A percentile compares a stretch with the other conserved stretches of the same genome.
Conservation (phyloP, 1,140 invertebrate genomes). For the Drosophila pruinosa region DNA sequence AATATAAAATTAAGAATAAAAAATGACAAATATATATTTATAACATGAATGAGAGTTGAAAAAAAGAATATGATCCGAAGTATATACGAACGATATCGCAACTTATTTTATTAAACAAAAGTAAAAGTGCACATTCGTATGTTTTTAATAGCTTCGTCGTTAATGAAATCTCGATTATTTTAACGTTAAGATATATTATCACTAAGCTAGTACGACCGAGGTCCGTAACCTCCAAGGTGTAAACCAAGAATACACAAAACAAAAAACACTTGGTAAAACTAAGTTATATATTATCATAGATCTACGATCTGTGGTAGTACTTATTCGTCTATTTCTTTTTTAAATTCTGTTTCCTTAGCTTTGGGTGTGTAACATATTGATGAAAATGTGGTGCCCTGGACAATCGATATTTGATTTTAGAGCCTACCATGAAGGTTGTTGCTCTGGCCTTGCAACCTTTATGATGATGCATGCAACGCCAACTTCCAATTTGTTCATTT, state of each 20-base stretch:
- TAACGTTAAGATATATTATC: no score
- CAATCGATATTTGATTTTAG: slow-evolving; percentile 51
- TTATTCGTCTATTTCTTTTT: not conserved
- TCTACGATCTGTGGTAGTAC: not conserved
- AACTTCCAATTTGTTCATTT: slow-evolving; percentile 48
- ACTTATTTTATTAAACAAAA: no score
- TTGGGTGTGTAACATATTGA: slow-evolving; percentile 17
- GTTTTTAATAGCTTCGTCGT: no score
- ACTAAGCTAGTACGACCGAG: no score
- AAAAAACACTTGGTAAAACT: no score
- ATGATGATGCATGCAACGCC: slow-evolving; percentile 56
- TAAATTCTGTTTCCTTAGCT: not conserved
- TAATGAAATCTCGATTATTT: no score
- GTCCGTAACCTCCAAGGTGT: no score
- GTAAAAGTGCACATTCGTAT: no score
- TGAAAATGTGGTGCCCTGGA: slow-evolving; percentile 48
- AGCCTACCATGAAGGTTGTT: slow-evolving; percentile 37
- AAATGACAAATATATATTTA: slow-evolving; percentile 20
- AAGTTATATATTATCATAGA: no score
- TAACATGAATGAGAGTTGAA: not conserved
- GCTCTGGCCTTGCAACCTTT: slow-evolving; percentile 55
- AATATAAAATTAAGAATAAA: not conserved
- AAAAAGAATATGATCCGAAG: not conserved
- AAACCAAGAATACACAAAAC: no score
- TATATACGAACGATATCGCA: not conserved